Percentiles rank a stretch among this genome's conserved stretches.
Evolutionary conservation across 64 coral and sea anemone genomes (phyloP).

Genomic region (Astreopora myriophthalma): DNA sequence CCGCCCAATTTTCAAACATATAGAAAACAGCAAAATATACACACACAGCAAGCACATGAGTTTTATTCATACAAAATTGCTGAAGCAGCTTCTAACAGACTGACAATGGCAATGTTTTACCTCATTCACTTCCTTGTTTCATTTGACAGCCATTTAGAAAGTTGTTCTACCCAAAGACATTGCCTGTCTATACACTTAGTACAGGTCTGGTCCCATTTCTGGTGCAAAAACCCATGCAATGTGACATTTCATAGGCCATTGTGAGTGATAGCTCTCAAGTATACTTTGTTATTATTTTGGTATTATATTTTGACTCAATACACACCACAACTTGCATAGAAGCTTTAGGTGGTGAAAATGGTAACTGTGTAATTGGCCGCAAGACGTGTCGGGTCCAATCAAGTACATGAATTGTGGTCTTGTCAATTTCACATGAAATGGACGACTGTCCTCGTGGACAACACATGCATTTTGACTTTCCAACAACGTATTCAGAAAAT

Average conservation of each 20-base stretch:
- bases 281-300: too few relatives aligned
- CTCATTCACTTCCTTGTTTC: not conserved
- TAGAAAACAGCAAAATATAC: slow-evolving; percentile 99
- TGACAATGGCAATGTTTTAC: not conserved
- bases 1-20: slow-evolving; percentile 88
- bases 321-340: too few relatives aligned
- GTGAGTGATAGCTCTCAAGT: too few relatives aligned
- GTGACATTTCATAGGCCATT: too few relatives aligned
- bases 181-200: not conserved
- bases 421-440: not conserved
- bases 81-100: not conserved
- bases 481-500: too few relatives aligned
- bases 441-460: not conserved
- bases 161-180: not conserved
- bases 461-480: too few relatives aligned
- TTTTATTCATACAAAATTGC: slow-evolving; percentile 35
- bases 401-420: not conserved
- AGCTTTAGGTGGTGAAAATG: not conserved
- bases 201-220: not conserved
- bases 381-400: not conserved
- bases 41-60: slow-evolving; percentile 99
- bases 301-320: too few relatives aligned
- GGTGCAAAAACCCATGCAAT: too few relatives aligned
- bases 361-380: too few relatives aligned
- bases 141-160: not conserved